phyloP scores from a whole-genome alignment of 2,797 vertebrate species.

The Pangasius sanitwongsei region DNA sequence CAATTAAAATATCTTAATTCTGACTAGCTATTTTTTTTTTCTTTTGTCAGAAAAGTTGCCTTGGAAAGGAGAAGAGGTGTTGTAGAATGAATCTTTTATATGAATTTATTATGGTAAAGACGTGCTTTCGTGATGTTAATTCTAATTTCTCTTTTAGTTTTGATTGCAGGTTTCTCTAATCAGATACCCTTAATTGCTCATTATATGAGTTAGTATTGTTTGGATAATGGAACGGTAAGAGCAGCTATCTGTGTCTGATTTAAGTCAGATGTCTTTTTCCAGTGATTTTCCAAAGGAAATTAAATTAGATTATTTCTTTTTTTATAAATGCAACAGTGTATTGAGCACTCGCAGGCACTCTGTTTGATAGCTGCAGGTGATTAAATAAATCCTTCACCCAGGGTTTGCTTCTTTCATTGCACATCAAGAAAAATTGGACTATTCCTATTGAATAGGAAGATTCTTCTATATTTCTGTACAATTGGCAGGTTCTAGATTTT shows the following conservation, averaged over 20 bases:
- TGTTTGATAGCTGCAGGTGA: slow-evolving; percentile 16
- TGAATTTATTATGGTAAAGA: slow-evolving; percentile 29
- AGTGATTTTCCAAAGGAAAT: slow-evolving; percentile 9
- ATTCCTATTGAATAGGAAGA: neutral
- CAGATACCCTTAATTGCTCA: slow-evolving; percentile 21
- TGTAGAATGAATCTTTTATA: slow-evolving; percentile 21
- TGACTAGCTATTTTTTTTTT: slow-evolving; percentile 13
- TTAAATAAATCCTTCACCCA: slow-evolving; percentile 1
- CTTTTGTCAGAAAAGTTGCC: slow-evolving; percentile 8
- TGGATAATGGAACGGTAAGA: slow-evolving; percentile 16
- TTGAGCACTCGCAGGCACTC: neutral
- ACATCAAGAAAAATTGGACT: neutral
- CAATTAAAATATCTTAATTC: slow-evolving; percentile 49
- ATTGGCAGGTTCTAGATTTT: neutral
- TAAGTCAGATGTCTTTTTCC: slow-evolving; percentile 13
- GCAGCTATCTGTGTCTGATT: slow-evolving; percentile 28
- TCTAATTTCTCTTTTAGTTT: slow-evolving; percentile 22
- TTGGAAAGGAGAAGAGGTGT: slow-evolving; percentile 27
- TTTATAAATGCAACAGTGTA: neutral
- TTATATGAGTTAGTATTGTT: slow-evolving; percentile 24
- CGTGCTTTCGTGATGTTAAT: slow-evolving; percentile 1
- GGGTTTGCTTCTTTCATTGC: neutral
- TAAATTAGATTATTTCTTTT: neutral
- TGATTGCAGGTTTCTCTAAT: slow-evolving; percentile 17
- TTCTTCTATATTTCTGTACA: slow-evolving; percentile 8